phyloP scores from a whole-genome alignment of 2,113 vertebrate species.

The Machaerirhynchus nigripectus region DNA sequence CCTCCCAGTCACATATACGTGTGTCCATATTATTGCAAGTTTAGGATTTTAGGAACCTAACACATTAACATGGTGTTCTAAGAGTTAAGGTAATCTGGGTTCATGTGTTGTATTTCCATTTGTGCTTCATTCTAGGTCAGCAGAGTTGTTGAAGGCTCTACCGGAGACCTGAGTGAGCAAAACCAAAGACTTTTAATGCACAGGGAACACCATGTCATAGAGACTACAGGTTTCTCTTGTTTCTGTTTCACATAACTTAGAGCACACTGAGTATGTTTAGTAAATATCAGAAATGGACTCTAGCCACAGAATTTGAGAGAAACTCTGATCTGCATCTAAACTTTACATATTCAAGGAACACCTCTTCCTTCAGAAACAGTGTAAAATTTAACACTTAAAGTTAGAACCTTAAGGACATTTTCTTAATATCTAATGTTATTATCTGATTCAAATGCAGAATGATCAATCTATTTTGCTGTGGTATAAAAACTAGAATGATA shows the following conservation, averaged over 20 bases:
- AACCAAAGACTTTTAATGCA: neutral
- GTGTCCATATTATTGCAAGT: neutral
- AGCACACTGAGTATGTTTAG: neutral
- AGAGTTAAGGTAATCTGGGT: neutral
- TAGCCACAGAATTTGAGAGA: neutral
- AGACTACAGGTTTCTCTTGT: neutral
- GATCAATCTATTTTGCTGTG: neutral
- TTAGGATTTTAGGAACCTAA: neutral
- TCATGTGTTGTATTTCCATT: neutral
- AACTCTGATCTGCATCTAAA: neutral
- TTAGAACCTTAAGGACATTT: neutral
- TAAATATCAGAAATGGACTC: neutral
- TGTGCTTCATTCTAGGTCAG: neutral
- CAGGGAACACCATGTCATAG: neutral
- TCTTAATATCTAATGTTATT: neutral
- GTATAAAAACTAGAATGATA: neutral
- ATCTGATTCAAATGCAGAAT: neutral
- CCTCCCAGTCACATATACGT: neutral
- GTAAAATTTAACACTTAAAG: neutral
- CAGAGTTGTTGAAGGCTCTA: neutral
- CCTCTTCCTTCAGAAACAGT: neutral
- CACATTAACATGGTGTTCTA: neutral
- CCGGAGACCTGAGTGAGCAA: neutral
- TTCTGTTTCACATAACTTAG: neutral
- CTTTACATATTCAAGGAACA: neutral